Evolutionary conservation across 2,113 vertebrate genomes (phyloP), one percentile per base, ranked within the genome.

Genomic region (Plecotus auritus): DNA sequence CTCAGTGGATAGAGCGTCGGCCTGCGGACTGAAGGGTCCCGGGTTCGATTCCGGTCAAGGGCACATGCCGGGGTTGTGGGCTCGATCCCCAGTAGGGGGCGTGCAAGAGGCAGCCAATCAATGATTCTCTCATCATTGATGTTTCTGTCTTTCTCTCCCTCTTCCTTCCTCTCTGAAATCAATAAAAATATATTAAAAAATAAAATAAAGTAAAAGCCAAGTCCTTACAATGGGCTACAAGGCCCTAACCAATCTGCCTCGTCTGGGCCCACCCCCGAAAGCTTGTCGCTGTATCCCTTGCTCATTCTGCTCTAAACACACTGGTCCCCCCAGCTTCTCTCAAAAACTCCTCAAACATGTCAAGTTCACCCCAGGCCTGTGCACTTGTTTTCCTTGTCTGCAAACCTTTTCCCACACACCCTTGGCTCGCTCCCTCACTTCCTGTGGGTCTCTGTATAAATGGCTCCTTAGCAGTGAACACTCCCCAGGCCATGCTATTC

Each of bases 141-240:
- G n/a, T n/a, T n/a, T n/a, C n/a, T n/a, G n/a, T n/a, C n/a, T n/a
- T n/a, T n/a, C n/a, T n/a, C n/a, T n/a, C n/a, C n/a, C n/a, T n/a
- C n/a, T n/a, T n/a, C n/a, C n/a, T n/a, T n/a, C n/a, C n/a, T n/a
- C n/a, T n/a, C n/a, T n/a, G n/a, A n/a, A n/a, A n/a, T n/a, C n/a
- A n/a, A n/a, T n/a, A n/a, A n/a, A n/a, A n/a, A n/a, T n/a, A n/a
- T n/a, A n/a, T n/a, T n/a, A n/a, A n/a, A n/a, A n/a, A n/a, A n/a
- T n/a, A n/a, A n/a, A n/a, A n/a, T n/a, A n/a, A n/a, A n/a, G n/a
- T 54, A 56, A 70, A 93, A 85, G 23, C 32, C 59, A 90, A 56
- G 32, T 74, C 22, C n/a, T 77, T 64, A 18, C 4, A 69, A 37
- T 11, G 7, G 47, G 47, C 73, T 10, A 49, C 22, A 78, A 26